phyloP scores from a whole-genome alignment of 2,797 vertebrate genomes.

The Tiaroga cobitis region DNA sequence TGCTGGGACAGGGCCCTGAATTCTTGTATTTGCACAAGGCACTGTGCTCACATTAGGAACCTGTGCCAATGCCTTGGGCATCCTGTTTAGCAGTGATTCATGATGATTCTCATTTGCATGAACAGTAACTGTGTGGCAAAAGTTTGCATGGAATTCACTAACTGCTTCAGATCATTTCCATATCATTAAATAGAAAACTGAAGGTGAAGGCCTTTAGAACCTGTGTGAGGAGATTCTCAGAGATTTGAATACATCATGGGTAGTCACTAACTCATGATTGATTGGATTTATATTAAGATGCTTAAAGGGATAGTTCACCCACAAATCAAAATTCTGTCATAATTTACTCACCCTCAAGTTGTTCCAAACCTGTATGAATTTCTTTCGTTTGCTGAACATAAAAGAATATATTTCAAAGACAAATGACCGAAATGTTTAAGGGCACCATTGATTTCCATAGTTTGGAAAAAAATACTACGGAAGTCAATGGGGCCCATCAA shows the following conservation, averaged over 20 bases:
- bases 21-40: conserved; percentile 14
- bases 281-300: not conserved
- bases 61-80: conserved; percentile 9
- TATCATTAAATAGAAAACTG: conserved; percentile 8
- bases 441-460: too few species aligned
- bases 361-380: not conserved
- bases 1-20: conserved; percentile 22
- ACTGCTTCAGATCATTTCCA: conserved; percentile 28
- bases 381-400: too few species aligned
- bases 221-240: not conserved
- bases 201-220: not conserved
- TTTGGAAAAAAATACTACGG: too few species aligned
- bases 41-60: not conserved
- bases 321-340: not conserved
- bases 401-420: too few species aligned
- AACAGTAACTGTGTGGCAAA: not conserved
- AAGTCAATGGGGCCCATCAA: too few species aligned
- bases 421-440: too few species aligned
- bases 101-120: conserved; percentile 15
- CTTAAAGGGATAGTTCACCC: not conserved
- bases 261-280: not conserved
- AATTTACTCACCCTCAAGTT: not conserved
- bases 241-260: not conserved
- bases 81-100: conserved; percentile 23
- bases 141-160: conserved; percentile 29